Base-by-base conservation (phyloP, 2,888 invertebrate species). In the Tolmerus cingulatus region DNA sequence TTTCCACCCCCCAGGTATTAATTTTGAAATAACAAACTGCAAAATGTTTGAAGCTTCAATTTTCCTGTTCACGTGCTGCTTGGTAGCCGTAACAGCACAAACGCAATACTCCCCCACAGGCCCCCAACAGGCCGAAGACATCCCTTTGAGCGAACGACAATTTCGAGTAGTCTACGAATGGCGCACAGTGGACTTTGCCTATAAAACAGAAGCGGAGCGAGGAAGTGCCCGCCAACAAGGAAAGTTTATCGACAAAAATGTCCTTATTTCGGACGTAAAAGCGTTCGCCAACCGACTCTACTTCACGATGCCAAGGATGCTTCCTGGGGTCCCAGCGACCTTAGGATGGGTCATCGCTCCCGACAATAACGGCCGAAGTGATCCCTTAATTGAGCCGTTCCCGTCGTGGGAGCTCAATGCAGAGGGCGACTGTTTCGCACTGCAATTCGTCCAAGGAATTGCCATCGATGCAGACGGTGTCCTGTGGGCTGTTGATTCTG, bases 381-480 rank as follows among this genome's bases (percentile, higher is more conserved):
- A 94, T 86, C 95, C 95, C 23, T 92, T 93, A 74, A 91, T 96
- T 77, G 93, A 94, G 86, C 95, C 96, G 3, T 96, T 95, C 91
- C 96, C 96, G 88, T 95, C 93, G 89, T 96, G 96, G 96, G 94
- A 93, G 30, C 94, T 94, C 93, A 96, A 96, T 90, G 92, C 92
- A 23, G 88, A 95, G 77, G 95, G 95, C 0, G 94, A 96, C 90
- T 96, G 96, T 91, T 91, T 93, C 19, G 94, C 95, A 1, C 93
- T 97, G 88, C 96, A 96, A 91, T 95, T 95, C 90, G 96, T 96
- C 34, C 96, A 96, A 91, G 95, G 95, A 89, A 93, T 96, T 89
- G 96, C 96, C 91, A 95, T 96, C 78, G 96, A 96, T 91, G 94
- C 94, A 2, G 94, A 94, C 88, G 96, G 96, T 4, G 92, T 95